Conservation (phyloP, 2,113 vertebrate species). For the Monopterus albus region DNA sequence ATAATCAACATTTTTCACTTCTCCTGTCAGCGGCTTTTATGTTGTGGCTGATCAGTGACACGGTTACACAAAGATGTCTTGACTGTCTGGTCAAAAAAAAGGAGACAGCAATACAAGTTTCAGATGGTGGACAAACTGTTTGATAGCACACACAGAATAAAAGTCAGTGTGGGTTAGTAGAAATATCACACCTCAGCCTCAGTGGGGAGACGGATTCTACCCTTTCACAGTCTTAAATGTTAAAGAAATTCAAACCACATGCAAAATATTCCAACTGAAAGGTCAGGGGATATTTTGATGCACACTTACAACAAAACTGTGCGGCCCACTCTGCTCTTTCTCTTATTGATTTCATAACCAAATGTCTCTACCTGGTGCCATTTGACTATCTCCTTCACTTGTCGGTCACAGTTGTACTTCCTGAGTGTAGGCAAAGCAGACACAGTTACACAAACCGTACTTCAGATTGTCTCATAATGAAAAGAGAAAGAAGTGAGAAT, state of each 20-base stretch:
- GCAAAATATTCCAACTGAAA: slow-evolving; percentile 60
- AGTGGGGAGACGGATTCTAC: background rate
- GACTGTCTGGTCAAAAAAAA: background rate
- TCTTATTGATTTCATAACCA: slow-evolving; percentile 41
- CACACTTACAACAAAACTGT: slow-evolving; percentile 49
- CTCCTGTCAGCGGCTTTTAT: no score
- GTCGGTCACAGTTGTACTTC: slow-evolving; percentile 23
- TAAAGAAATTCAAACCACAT: slow-evolving; percentile 67
- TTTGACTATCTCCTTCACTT: slow-evolving; percentile 36
- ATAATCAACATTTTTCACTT: no score
- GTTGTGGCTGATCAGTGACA: no score
- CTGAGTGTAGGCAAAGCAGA: slow-evolving; percentile 33
- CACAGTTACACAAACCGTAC: slow-evolving; percentile 24
- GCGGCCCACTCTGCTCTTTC: slow-evolving; percentile 29
- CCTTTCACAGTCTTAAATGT: slow-evolving; percentile 42
- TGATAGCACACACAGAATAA: slow-evolving; percentile 20
- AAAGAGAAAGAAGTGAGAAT: background rate
- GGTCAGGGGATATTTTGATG: slow-evolving; percentile 60
- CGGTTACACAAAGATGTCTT: background rate
- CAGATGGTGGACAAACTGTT: background rate
- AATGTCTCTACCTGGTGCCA: slow-evolving; percentile 38
- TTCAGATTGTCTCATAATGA: background rate
- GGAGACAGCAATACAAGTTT: background rate
- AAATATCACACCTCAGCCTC: slow-evolving; percentile 39
- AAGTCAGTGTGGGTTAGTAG: slow-evolving; percentile 7